phyloP scores from a whole-genome alignment of 37 sponge, comb jelly and placozoan species.

The Bolinopsis microptera region DNA sequence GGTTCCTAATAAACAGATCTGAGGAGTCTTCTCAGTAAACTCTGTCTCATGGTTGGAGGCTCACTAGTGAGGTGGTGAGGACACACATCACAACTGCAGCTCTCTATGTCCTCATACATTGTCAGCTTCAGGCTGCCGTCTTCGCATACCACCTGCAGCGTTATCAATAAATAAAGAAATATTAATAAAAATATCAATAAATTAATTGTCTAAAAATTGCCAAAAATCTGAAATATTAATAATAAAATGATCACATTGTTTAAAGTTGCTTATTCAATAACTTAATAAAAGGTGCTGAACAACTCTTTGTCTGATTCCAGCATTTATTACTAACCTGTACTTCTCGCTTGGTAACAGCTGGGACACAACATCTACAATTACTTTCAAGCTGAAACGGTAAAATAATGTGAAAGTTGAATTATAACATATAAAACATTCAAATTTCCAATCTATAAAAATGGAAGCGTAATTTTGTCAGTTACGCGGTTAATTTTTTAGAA shows the following conservation, averaged over 20 bases:
- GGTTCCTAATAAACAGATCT: conserved; percentile 5
- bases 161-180: background rate
- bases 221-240: background rate
- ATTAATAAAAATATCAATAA: background rate
- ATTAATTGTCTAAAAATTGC: background rate
- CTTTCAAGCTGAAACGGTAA: background rate
- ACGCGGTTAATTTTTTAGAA: no score
- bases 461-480: no score
- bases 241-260: no score
- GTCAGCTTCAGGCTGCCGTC: background rate
- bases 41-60: background rate
- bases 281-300: no score
- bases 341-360: background rate
- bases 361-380: background rate
- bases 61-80: background rate
- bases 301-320: no score
- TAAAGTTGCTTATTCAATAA: no score
- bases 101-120: background rate
- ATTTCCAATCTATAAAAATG: no score
- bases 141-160: background rate
- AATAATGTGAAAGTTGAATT: no score
- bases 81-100: background rate
- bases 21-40: background rate
- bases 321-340: background rate
- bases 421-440: no score